Evolutionary conservation across 1,140 invertebrate species (phyloP).

Genomic region (Condylostylus longicornis): DNA sequence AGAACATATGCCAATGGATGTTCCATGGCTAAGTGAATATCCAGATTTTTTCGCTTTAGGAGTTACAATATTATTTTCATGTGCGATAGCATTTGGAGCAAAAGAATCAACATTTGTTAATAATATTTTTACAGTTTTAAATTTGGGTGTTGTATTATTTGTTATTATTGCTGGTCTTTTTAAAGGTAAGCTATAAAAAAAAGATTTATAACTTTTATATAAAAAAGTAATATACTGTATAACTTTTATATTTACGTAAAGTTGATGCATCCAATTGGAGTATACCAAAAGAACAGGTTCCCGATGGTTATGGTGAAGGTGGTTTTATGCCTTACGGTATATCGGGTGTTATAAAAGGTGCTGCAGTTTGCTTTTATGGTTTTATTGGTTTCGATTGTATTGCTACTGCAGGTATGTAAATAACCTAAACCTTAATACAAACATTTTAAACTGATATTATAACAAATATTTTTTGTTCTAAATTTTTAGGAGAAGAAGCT

Average conservation of each 20-base stretch:
- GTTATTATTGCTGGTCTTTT: slow-evolving; percentile 70
- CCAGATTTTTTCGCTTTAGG: slow-evolving; percentile 66
- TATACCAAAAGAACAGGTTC: slow-evolving; percentile 40
- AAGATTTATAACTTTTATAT: no score
- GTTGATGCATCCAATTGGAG: slow-evolving; percentile 49
- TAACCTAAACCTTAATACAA: no score
- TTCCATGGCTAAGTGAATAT: slow-evolving; percentile 58
- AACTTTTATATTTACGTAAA: no score
- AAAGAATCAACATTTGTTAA: slow-evolving; percentile 79
- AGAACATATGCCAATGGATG: slow-evolving; percentile 49
- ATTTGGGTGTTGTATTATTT: slow-evolving; percentile 64
- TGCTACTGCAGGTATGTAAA: slow-evolving; percentile 52
- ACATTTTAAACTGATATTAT: no score
- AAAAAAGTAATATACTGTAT: no score
- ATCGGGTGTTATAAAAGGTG: slow-evolving; percentile 61
- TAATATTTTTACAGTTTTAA: slow-evolving; percentile 77
- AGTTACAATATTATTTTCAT: slow-evolving; percentile 50
- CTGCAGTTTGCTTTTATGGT: slow-evolving; percentile 80
- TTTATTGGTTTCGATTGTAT: slow-evolving; percentile 86
- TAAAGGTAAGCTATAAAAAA: slow-evolving; percentile 63
- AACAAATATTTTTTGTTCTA: no score
- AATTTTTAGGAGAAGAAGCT: slow-evolving; percentile 57
- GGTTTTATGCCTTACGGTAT: slow-evolving; percentile 74
- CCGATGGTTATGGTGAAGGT: slow-evolving; percentile 44
- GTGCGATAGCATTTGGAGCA: slow-evolving; percentile 64